Percentiles rank a stretch among this genome's conserved stretches.
These are phyloP conservation scores for Ataeniobius toweri DNA, from an alignment of 2,797 vertebrate genomes.

Conservation along the genomic window DNA sequence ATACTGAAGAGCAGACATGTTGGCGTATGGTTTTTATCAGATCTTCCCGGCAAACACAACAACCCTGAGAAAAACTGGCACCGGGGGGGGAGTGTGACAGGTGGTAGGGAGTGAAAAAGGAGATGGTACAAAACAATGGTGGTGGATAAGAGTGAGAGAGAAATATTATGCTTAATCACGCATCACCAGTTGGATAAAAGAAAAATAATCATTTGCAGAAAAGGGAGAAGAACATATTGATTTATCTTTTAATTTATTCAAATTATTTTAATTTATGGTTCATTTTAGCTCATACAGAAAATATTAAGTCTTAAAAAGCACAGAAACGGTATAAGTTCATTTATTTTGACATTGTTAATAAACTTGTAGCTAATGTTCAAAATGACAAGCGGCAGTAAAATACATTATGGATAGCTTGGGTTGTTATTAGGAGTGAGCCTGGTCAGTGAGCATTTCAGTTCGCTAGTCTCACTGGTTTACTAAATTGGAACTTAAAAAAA, in stretches of 20 bases:
- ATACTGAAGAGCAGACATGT: conserved; percentile 61
- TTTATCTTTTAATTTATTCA: background rate
- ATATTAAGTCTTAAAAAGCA: background rate
- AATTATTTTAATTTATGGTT: background rate
- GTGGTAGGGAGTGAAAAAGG: background rate
- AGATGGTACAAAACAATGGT: conserved; percentile 17
- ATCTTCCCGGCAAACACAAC: conserved; percentile 45
- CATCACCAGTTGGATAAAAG: background rate
- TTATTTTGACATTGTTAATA: too few relatives aligned
- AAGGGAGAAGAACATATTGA: background rate
- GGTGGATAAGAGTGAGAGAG: background rate
- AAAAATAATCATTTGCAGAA: background rate
- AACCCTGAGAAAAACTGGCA: conserved; percentile 38
- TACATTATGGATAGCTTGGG: too few relatives aligned
- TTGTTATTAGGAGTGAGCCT: too few relatives aligned
- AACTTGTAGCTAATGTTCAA: too few relatives aligned
- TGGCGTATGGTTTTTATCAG: conserved; percentile 54
- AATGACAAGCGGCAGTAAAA: too few relatives aligned
- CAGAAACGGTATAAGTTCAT: background rate
- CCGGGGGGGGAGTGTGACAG: background rate
- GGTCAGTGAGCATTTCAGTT: too few relatives aligned
- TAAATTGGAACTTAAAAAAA: too few relatives aligned
- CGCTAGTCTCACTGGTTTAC: too few relatives aligned
- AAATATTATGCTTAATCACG: background rate
- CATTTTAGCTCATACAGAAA: background rate